Conservation (phyloP, 2,797 vertebrate species). For the Typhlichthys eigenmanni region DNA sequence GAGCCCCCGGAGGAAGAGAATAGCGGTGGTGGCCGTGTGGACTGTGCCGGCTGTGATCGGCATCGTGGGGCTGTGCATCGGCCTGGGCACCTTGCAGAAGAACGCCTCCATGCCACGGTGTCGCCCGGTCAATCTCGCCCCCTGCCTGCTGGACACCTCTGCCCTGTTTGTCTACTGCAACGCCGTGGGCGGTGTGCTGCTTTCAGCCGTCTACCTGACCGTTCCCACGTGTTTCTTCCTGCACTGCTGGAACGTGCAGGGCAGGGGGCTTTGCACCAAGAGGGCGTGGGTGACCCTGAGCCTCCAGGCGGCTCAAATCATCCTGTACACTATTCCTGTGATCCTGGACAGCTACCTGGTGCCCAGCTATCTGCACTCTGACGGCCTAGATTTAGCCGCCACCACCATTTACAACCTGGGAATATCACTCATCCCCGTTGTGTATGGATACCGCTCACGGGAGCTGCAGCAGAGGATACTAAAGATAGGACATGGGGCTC, state of each 20-base stretch:
- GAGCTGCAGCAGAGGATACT: slow-evolving; percentile 49
- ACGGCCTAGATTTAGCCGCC: slow-evolving; percentile 32
- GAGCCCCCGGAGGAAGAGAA: slow-evolving; percentile 16
- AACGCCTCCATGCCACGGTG: slow-evolving; percentile 32
- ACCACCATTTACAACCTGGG: slow-evolving; percentile 36
- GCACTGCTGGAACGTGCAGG: slow-evolving; percentile 35
- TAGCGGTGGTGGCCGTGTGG: slow-evolving; percentile 28
- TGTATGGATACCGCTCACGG: slow-evolving; percentile 51
- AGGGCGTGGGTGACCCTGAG: slow-evolving; percentile 39
- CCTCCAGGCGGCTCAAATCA: slow-evolving; percentile 40
- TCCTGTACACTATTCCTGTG: slow-evolving; percentile 42
- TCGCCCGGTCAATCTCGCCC: slow-evolving; percentile 16
- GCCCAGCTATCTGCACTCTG: slow-evolving; percentile 32
- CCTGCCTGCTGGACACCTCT: slow-evolving; percentile 22
- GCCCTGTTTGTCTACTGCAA: slow-evolving; percentile 21
- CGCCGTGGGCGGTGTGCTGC: slow-evolving; percentile 13
- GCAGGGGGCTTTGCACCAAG: slow-evolving; percentile 26
- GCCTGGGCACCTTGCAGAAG: slow-evolving; percentile 18
- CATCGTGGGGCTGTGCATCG: slow-evolving; percentile 20
- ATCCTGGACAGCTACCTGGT: slow-evolving; percentile 43
- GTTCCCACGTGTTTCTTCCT: slow-evolving; percentile 45
- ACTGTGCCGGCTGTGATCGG: slow-evolving; percentile 8
- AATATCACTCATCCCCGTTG: slow-evolving; percentile 48
- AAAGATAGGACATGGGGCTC: slow-evolving; percentile 1
- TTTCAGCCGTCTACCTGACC: slow-evolving; percentile 37